A percentile compares a stretch with the other conserved stretches of the same genome.
These are phyloP conservation scores for Drosophila paranaensis DNA, from an alignment of 2,888 invertebrate genomes.

Conservation along the genomic window DNA sequence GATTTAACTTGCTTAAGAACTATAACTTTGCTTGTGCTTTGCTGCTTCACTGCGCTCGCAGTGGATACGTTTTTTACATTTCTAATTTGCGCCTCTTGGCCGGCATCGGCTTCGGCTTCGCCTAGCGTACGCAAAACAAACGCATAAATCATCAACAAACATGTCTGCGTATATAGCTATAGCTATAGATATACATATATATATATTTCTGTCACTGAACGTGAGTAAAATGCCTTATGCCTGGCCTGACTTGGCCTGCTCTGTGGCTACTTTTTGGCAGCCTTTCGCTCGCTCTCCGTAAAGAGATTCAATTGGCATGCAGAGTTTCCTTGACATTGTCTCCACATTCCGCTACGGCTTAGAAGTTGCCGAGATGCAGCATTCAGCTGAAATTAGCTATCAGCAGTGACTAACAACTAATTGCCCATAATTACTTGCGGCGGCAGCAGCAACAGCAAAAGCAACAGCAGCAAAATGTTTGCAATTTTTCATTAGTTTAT, in stretches of 20 bases:
- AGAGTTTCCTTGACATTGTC: conserved; percentile 56
- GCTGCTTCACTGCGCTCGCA: conserved; percentile 28
- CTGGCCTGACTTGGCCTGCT: too few relatives aligned
- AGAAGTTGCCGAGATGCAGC: conserved; percentile 54
- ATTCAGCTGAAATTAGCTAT: conserved; percentile 10
- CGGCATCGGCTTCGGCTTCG: conserved; percentile 4
- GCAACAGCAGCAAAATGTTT: conserved; percentile 41
- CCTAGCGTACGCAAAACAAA: conserved; percentile 17
- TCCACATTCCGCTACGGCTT: conserved; percentile 48
- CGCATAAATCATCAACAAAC: conserved; percentile 11
- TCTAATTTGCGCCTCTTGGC: conserved; percentile 57
- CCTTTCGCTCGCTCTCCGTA: conserved; percentile 6
- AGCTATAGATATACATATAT: neutral
- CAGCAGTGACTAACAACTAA: conserved; percentile 50
- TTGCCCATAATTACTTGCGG: conserved; percentile 68
- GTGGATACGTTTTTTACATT: conserved; percentile 67
- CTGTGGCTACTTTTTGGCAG: conserved; percentile 24
- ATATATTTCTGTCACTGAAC: conserved; percentile 21
- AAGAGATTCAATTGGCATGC: conserved; percentile 25
- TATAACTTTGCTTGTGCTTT: conserved; percentile 9
- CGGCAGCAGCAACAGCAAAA: conserved; percentile 32
- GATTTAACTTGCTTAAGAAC: neutral
- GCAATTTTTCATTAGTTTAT: conserved; percentile 55
- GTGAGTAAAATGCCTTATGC: conserved; percentile 63
- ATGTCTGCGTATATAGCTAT: neutral